Conservation (phyloP, 2,888 invertebrate genomes). For the Perizoma flavofasciatum region DNA sequence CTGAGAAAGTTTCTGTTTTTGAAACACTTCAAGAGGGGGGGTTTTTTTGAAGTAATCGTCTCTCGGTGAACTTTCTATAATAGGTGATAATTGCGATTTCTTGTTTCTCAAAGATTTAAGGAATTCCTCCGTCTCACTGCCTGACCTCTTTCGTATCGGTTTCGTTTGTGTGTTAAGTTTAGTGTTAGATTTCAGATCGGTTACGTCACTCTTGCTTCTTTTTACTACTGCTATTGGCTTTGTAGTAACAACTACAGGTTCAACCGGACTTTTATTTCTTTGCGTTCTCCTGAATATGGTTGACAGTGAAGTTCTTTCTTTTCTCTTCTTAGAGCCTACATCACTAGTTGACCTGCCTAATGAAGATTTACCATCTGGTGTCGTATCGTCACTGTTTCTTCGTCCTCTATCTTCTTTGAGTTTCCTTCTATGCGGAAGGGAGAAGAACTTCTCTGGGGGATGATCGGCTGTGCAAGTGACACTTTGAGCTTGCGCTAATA, state of each 20-base stretch:
- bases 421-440: constrained; percentile 86
- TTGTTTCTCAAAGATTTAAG: constrained; percentile 80
- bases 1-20: constrained; percentile 63
- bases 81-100: constrained; percentile 90
- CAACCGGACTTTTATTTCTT: constrained; percentile 76
- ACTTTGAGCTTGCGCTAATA: constrained; percentile 89
- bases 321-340: constrained; percentile 74
- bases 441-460: constrained; percentile 87
- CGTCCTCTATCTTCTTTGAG: constrained; percentile 71
- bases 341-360: constrained; percentile 85
- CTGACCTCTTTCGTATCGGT: constrained; percentile 83
- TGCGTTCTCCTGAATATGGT: constrained; percentile 86
- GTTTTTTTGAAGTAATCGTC: constrained; percentile 87
- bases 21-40: constrained; percentile 68
- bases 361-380: constrained; percentile 61
- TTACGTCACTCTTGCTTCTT: constrained; percentile 86
- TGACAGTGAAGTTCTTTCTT: constrained; percentile 86
- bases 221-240: constrained; percentile 74
- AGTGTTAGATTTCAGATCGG: constrained; percentile 84
- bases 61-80: constrained; percentile 89
- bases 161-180: constrained; percentile 69
- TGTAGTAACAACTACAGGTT: constrained; percentile 75
- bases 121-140: constrained; percentile 85
- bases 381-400: constrained; percentile 83
- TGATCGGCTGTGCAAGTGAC: constrained; percentile 86